Conservation (phyloP, 2,113 vertebrate genomes). For the Melanotaenia duboulayi region DNA sequence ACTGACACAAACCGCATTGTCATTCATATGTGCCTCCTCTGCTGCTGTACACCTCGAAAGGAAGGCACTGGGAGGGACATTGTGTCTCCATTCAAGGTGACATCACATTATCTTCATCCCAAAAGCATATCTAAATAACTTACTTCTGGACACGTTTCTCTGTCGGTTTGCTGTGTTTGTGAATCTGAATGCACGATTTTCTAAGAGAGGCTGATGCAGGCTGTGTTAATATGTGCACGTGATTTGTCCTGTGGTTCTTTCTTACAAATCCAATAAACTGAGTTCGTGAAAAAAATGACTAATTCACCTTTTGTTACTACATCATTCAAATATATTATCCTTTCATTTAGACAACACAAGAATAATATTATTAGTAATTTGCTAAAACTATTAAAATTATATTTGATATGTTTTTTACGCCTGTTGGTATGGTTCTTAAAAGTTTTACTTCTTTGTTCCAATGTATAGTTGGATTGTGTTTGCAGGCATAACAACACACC, state of each 20-base stretch:
- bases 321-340: no score
- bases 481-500: no score
- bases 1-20: slow-evolving; percentile 68
- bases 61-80: slow-evolving; percentile 50
- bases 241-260: slow-evolving; percentile 47
- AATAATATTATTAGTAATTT: no score
- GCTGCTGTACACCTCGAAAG: slow-evolving; percentile 67
- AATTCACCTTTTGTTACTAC: no score
- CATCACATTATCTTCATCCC: slow-evolving; percentile 64
- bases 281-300: slow-evolving; percentile 4
- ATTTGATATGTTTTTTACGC: no score
- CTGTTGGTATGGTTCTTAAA: no score
- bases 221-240: slow-evolving; percentile 15
- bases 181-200: slow-evolving; percentile 10
- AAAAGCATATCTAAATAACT: slow-evolving; percentile 66
- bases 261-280: no score
- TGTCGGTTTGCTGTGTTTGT: slow-evolving; percentile 37
- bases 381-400: no score
- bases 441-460: no score
- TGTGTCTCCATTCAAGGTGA: slow-evolving; percentile 73
- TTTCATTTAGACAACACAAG: no score
- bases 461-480: no score
- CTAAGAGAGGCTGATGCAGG: slow-evolving; percentile 14
- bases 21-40: slow-evolving; percentile 71
- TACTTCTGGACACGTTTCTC: slow-evolving; percentile 38